Percentiles rank a stretch among this genome's conserved stretches.
These are phyloP conservation scores for Acropora yongei DNA, from an alignment of 64 coral and sea anemone species.

Conservation along the genomic window DNA sequence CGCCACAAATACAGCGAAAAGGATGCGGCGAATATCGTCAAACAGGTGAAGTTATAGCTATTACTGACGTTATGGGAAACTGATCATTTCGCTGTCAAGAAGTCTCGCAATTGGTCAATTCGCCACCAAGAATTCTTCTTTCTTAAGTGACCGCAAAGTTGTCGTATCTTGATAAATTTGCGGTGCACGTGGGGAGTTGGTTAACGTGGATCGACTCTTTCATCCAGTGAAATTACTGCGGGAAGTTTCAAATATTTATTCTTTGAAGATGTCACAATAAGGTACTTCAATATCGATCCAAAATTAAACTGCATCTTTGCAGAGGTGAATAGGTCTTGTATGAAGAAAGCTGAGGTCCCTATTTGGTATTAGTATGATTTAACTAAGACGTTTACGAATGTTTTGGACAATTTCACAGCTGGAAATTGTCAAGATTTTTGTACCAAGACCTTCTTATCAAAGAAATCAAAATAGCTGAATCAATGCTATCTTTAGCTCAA, in stretches of 20 bases:
- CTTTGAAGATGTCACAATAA: background rate
- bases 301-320: no score
- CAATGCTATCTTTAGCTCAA: background rate
- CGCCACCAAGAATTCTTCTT: no score
- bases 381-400: background rate
- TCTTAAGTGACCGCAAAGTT: no score
- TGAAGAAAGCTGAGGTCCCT: no score
- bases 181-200: no score
- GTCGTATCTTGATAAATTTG: no score
- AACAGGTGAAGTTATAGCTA: constrained; percentile 65
- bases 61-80: background rate
- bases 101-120: no score
- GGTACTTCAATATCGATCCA: background rate
- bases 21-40: constrained; percentile 77
- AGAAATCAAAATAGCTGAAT: background rate
- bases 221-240: no score
- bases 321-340: no score
- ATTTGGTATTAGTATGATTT: background rate
- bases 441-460: background rate
- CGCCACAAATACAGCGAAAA: constrained; percentile 81
- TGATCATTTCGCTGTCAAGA: no score
- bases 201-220: no score
- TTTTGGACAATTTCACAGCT: background rate
- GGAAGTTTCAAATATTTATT: no score
- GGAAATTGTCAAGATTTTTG: background rate